Evolutionary conservation across 2,113 vertebrate genomes (phyloP).

Genomic region (Perccottus glenii): DNA sequence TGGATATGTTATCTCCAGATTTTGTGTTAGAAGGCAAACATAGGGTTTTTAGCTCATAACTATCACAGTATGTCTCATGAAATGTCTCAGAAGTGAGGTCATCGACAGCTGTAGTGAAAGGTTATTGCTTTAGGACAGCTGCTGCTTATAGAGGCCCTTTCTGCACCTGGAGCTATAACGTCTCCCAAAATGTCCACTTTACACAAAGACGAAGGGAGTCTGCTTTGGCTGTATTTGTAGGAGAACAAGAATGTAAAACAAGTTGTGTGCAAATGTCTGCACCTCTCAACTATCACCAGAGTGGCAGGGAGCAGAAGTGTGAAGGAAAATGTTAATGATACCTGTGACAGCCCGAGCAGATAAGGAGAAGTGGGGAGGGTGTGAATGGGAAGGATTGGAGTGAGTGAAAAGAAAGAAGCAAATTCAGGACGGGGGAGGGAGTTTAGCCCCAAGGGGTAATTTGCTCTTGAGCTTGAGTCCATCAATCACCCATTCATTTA

Average conservation of each 20-base stretch:
- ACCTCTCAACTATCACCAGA: conserved; percentile 3
- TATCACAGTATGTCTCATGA: conserved; percentile 2
- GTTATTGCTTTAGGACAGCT: conserved; percentile 19
- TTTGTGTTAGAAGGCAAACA: neutral
- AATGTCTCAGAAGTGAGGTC: conserved; percentile 31
- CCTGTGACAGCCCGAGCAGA: conserved; percentile 50
- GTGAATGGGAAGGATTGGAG: neutral
- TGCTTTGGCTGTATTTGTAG: neutral
- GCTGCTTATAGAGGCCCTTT: conserved; percentile 20
- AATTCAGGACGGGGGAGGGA: neutral
- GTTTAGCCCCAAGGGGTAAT: conserved; percentile 33
- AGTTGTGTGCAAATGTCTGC: neutral
- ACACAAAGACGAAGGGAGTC: neutral
- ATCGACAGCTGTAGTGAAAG: conserved; percentile 37
- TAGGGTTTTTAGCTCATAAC: neutral
- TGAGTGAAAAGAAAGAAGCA: neutral
- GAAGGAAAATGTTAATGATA: conserved; percentile 53
- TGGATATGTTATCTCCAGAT: neutral
- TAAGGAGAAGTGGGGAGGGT: conserved; percentile 22
- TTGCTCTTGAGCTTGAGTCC: conserved; percentile 45
- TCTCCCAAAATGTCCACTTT: neutral
- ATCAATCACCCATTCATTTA: conserved; percentile 60
- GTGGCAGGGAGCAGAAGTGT: conserved; percentile 35
- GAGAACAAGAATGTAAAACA: neutral
- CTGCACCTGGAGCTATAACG: conserved; percentile 38